Conservation (phyloP, 2,797 vertebrate species). For the Echiichthys vipera region DNA sequence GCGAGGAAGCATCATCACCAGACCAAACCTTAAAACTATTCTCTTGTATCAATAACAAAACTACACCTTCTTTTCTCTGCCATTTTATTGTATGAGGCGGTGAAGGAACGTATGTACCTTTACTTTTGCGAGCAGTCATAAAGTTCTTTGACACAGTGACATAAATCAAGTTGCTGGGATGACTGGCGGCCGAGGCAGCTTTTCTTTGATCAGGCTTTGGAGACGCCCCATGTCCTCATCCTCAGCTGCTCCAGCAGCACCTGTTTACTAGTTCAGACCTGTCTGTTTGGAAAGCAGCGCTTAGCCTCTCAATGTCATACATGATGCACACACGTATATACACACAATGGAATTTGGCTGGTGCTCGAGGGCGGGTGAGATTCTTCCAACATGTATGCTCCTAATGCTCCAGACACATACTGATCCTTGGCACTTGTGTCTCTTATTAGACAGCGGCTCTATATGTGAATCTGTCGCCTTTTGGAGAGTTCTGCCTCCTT, state of each 20-base stretch:
- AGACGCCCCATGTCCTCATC: slow-evolving; percentile 83
- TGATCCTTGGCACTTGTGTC: slow-evolving; percentile 32
- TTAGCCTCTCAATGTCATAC: slow-evolving; percentile 69
- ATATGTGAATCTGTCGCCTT: slow-evolving; percentile 44
- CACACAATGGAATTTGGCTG: slow-evolving; percentile 71
- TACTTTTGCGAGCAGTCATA: slow-evolving; percentile 58
- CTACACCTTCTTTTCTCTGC: slow-evolving; percentile 1
- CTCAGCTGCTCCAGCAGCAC: slow-evolving; percentile 81
- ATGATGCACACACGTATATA: slow-evolving; percentile 62
- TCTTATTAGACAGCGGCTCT: slow-evolving; percentile 51
- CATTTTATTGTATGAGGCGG: slow-evolving; percentile 2
- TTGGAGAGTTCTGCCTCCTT: slow-evolving; percentile 30
- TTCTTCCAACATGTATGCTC: slow-evolving; percentile 42
- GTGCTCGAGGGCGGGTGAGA: slow-evolving; percentile 37
- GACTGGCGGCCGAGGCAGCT: slow-evolving; percentile 76
- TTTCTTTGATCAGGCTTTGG: slow-evolving; percentile 84
- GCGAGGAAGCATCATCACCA: slow-evolving; percentile 9
- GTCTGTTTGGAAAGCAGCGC: slow-evolving; percentile 71
- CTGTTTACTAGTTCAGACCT: slow-evolving; percentile 85
- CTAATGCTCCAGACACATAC: slow-evolving; percentile 28
- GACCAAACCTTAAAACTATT: slow-evolving; percentile 17
- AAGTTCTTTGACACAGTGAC: slow-evolving; percentile 76
- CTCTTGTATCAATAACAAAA: slow-evolving; percentile 12
- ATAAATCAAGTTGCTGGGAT: slow-evolving; percentile 80
- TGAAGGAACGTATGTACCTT: slow-evolving; percentile 39